Evolutionary conservation across 2,113 vertebrate species (phyloP).

Genomic region (Microtus pennsylvanicus): DNA sequence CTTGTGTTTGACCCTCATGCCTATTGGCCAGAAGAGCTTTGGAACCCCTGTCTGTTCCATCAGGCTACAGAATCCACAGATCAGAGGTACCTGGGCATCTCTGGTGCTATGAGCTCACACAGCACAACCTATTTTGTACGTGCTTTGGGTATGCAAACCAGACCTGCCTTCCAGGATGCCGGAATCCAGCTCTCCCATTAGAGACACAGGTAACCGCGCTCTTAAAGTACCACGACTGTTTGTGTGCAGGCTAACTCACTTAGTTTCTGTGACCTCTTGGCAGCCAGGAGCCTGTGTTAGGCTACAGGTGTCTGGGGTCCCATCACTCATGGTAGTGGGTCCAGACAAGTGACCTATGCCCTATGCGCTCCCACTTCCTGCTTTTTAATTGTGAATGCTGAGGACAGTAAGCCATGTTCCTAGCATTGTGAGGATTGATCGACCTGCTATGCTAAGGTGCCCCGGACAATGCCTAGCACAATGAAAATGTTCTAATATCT

Average conservation of each 20-base stretch:
- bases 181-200: neutral
- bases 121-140: neutral
- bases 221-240: neutral
- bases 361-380: neutral
- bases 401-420: too few species aligned
- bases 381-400: neutral
- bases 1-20: neutral
- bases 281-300: neutral
- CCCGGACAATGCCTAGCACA: neutral
- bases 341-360: neutral
- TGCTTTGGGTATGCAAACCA: neutral
- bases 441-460: neutral
- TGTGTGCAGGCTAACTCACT: too few species aligned
- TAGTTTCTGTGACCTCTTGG: neutral
- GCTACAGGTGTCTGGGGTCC: neutral
- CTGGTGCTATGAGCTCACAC: neutral
- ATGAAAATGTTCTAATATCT: neutral
- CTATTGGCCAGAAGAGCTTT: neutral
- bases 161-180: neutral
- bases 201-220: neutral
- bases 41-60: neutral
- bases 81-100: rapidly evolving
- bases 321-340: neutral
- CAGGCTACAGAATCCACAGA: rapidly evolving
- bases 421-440: neutral